A percentile compares a stretch with the other conserved stretches of the same genome.
Conservation (phyloP, 2,797 vertebrate genomes). For the Trichosurus vulpecula region DNA sequence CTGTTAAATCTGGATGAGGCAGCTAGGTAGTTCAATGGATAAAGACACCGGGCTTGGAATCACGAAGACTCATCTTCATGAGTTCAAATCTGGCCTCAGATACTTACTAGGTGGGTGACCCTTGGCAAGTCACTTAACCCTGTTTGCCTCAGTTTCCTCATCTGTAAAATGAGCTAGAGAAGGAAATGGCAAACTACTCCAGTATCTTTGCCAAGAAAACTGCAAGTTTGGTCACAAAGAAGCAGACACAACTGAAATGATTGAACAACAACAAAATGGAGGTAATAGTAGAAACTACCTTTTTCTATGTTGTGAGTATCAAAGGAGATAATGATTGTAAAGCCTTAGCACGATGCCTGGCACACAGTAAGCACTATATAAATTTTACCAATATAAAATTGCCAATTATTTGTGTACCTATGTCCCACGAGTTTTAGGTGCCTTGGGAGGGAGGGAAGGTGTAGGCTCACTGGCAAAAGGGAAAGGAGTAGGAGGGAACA, state of each 20-base stretch:
- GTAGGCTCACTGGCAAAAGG: background rate
- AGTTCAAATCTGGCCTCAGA: no score
- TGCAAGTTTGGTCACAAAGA: background rate
- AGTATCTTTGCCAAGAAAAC: background rate
- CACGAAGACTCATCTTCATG: no score
- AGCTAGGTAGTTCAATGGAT: no score
- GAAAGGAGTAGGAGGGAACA: background rate
- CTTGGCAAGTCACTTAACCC: no score
- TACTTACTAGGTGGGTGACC: no score
- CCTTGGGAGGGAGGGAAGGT: background rate
- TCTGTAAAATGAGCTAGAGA: background rate
- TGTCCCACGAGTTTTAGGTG: background rate
- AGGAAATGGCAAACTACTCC: background rate
- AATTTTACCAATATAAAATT: no score
- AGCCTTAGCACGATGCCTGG: background rate
- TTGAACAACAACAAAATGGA: background rate
- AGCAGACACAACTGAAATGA: background rate
- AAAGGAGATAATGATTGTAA: background rate
- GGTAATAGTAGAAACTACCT: background rate
- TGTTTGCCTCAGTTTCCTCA: background rate
- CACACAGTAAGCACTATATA: background rate
- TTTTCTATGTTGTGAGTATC: background rate
- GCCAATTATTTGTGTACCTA: background rate
- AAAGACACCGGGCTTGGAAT: no score
- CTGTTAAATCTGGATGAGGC: background rate